A percentile compares a stretch with the other conserved stretches of the same genome.
Conservation (phyloP, 2,113 vertebrate species). For the Sorex araneus region DNA sequence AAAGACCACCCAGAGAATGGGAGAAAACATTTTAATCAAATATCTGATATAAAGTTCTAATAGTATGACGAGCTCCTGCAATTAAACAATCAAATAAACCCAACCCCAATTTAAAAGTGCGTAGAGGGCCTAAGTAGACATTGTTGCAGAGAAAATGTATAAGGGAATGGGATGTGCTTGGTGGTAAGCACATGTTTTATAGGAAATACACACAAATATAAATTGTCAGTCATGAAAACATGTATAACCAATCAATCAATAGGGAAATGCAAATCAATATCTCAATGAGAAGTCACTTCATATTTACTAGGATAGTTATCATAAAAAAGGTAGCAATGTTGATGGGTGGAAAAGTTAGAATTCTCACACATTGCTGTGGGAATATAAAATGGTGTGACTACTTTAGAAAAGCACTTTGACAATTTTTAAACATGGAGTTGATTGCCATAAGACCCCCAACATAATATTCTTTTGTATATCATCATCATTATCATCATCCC, state of each 20-base stretch:
- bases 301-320: neutral
- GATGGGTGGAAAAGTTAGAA: neutral
- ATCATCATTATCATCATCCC: too few relatives aligned
- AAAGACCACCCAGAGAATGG: slow-evolving; percentile 25
- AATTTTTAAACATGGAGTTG: neutral
- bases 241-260: neutral
- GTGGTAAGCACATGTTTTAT: too few relatives aligned
- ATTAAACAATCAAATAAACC: slow-evolving; percentile 44
- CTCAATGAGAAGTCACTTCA: slow-evolving; percentile 33
- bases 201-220: neutral
- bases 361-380: neutral
- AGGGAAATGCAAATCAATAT: slow-evolving; percentile 29
- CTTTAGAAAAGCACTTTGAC: slow-evolving; percentile 9
- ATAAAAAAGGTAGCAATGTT: slow-evolving; percentile 20
- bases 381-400: neutral
- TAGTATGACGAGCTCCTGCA: neutral
- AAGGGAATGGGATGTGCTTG: too few relatives aligned
- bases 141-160: neutral
- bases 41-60: slow-evolving; percentile 27
- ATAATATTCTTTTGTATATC: neutral
- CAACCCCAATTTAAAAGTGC: slow-evolving; percentile 8
- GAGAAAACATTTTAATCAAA: slow-evolving; percentile 40
- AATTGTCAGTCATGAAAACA: slow-evolving; percentile 29
- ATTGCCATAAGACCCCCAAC: neutral
- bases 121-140: neutral